These are phyloP conservation scores for Ophraella communa DNA, from an alignment of 2,888 invertebrate genomes.

Conservation along the genomic window DNA sequence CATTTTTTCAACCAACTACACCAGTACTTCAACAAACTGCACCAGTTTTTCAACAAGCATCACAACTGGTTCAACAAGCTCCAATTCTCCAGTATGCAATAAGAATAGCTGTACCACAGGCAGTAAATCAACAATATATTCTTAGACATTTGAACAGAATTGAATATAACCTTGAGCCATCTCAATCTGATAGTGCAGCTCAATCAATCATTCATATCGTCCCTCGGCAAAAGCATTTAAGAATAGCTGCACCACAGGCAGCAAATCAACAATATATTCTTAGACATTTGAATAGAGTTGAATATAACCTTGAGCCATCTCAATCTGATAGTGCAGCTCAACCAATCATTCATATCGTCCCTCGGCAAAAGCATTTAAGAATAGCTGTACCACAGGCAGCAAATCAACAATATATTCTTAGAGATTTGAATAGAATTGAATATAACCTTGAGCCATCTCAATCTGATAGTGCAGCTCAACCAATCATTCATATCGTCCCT, in stretches of 20 bases:
- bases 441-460: neutral
- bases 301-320: neutral
- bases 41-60: neutral
- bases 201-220: neutral
- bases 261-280: neutral
- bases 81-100: slow-evolving; percentile 1
- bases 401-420: neutral
- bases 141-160: neutral
- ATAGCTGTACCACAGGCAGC: neutral
- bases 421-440: neutral
- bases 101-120: slow-evolving; percentile 1
- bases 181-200: neutral
- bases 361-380: neutral
- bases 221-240: neutral
- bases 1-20: neutral
- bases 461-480: neutral
- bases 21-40: neutral
- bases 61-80: neutral
- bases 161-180: no score
- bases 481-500: neutral
- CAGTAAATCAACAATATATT: neutral
- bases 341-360: neutral
- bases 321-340: neutral
- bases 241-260: neutral
- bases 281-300: neutral